These are phyloP conservation scores for Musca domestica DNA, from an alignment of 1,140 invertebrate genomes.

Conservation along the genomic window DNA sequence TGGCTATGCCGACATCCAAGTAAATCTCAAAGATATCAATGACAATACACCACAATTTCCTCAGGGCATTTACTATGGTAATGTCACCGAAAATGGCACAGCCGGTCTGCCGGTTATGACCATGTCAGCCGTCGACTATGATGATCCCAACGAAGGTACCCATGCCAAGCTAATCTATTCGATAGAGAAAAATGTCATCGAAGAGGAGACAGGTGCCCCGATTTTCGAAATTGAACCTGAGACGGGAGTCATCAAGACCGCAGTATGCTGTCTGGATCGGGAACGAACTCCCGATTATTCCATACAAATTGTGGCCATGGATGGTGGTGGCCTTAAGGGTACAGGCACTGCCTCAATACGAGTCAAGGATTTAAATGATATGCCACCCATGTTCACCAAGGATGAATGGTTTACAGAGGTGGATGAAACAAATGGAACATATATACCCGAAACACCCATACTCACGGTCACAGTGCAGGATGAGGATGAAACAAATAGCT, in stretches of 20 bases:
- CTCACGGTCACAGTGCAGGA: conserved; percentile 65
- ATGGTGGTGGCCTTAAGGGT: conserved; percentile 62
- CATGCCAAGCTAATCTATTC: conserved; percentile 65
- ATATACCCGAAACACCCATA: conserved; percentile 63
- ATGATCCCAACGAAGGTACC: conserved; percentile 66
- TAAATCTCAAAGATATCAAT: conserved; percentile 72
- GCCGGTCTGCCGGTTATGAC: conserved; percentile 68
- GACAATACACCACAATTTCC: conserved; percentile 76
- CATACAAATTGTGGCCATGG: conserved; percentile 66
- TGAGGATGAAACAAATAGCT: conserved; percentile 64
- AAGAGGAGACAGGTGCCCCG: conserved; percentile 63
- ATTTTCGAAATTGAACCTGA: conserved; percentile 67
- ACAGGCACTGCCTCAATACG: conserved; percentile 59
- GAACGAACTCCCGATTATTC: conserved; percentile 68
- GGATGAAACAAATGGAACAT: conserved; percentile 64
- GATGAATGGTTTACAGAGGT: conserved; percentile 67
- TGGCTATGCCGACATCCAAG: conserved; percentile 73
- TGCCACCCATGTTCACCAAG: conserved; percentile 66
- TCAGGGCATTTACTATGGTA: conserved; percentile 62
- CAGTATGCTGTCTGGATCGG: conserved; percentile 64
- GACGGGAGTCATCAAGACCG: conserved; percentile 65
- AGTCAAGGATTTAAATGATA: conserved; percentile 64
- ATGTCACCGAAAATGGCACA: conserved; percentile 66
- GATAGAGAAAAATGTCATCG: conserved; percentile 70
- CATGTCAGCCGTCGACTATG: conserved; percentile 68